These are phyloP conservation scores for Onychorhynchus coronatus DNA, from an alignment of 2,113 vertebrate species.

Conservation along the genomic window DNA sequence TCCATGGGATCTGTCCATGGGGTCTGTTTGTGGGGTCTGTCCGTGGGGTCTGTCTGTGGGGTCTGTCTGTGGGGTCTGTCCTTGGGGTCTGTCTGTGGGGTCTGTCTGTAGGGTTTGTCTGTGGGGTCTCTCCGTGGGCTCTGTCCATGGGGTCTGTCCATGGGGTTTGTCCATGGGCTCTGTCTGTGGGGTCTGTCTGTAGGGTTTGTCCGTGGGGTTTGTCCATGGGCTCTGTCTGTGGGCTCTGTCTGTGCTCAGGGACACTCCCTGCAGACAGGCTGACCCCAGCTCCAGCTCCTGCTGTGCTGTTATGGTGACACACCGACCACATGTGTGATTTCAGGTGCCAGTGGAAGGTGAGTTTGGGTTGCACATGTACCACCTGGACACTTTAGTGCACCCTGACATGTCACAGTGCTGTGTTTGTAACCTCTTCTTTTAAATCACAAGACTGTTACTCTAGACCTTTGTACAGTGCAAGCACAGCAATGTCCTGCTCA, in stretches of 20 bases:
- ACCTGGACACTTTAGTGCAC: not conserved
- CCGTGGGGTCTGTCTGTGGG: not conserved
- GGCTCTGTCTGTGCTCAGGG: too few relatives aligned
- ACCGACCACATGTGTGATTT: accelerated
- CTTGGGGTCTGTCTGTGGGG: not conserved
- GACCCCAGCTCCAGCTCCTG: not conserved
- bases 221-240: too few relatives aligned
- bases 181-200: too few relatives aligned
- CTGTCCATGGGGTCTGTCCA: too few relatives aligned
- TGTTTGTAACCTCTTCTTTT: not conserved
- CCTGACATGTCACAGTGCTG: not conserved
- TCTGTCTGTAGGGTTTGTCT: too few relatives aligned
- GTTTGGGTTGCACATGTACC: not conserved
- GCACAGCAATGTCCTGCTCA: not conserved
- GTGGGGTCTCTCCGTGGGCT: not conserved
- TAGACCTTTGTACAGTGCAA: not conserved
- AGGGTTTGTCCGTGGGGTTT: not conserved
- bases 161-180: not conserved
- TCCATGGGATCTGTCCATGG: too few relatives aligned
- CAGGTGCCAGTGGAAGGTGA: accelerated
- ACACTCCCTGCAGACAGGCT: not conserved
- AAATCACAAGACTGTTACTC: not conserved
- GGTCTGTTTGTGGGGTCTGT: too few relatives aligned
- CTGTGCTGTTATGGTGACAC: accelerated
- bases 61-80: too few relatives aligned